These are phyloP conservation scores for Neria commutata DNA, from an alignment of 2,888 invertebrate species.

Conservation along the genomic window DNA sequence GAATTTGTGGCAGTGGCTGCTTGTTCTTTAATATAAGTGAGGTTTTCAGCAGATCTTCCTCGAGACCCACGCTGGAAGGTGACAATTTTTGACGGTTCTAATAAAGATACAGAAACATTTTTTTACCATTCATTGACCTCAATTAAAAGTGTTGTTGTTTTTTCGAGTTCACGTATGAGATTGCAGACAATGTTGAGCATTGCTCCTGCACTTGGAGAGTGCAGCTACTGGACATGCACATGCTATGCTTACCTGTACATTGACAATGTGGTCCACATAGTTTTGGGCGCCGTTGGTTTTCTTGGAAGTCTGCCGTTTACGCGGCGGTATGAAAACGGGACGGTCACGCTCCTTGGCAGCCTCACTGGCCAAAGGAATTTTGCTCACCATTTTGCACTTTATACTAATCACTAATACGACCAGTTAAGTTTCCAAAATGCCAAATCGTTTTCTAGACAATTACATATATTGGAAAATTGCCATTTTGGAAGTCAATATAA, in stretches of 20 bases:
- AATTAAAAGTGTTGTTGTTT: background rate
- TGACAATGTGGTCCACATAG: conserved; percentile 70
- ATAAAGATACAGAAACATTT: conserved; percentile 16
- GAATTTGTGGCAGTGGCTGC: conserved; percentile 60
- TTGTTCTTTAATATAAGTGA: conserved; percentile 62
- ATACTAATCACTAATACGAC: no score
- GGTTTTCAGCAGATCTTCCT: conserved; percentile 58
- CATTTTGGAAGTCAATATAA: conserved; percentile 24
- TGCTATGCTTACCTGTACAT: conserved; percentile 66
- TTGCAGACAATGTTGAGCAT: background rate
- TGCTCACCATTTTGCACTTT: conserved; percentile 51
- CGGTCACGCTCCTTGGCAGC: conserved; percentile 58
- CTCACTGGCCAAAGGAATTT: conserved; percentile 41
- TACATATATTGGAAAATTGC: background rate
- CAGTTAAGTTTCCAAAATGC: no score
- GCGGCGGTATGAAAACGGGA: conserved; percentile 68
- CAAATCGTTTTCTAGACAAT: no score
- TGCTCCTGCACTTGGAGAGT: no score
- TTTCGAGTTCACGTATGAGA: background rate
- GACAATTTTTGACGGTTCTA: conserved; percentile 58
- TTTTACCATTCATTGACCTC: background rate
- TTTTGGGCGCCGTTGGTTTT: conserved; percentile 65
- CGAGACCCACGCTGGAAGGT: conserved; percentile 58
- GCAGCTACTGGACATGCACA: no score
- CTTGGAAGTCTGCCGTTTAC: conserved; percentile 66